phyloP scores from a whole-genome alignment of 2,888 invertebrate genomes.

The Galeopsomyia nigrocyanea region DNA sequence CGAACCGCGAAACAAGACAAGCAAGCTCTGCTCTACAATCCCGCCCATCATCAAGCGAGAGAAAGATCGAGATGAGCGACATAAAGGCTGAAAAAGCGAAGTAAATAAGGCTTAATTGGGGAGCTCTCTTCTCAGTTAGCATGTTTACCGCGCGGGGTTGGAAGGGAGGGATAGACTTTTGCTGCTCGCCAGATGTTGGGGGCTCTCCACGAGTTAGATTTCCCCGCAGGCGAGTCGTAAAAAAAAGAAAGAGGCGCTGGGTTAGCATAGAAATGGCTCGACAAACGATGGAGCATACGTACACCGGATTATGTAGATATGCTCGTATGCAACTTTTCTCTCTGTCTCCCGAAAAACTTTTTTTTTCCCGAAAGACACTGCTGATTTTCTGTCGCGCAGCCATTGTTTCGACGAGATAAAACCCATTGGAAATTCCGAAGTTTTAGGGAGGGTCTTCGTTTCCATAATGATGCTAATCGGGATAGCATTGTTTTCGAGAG shows the following conservation, averaged over 20 bases:
- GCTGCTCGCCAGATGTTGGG: slow-evolving; percentile 42
- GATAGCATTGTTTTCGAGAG: too few species aligned
- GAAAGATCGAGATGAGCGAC: slow-evolving; percentile 10
- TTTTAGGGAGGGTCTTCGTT: too few species aligned
- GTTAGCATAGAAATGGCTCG: slow-evolving; percentile 45
- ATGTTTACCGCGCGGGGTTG: slow-evolving; percentile 10
- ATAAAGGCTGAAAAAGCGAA: slow-evolving; percentile 49
- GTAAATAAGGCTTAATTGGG: slow-evolving; percentile 50
- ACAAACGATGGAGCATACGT: slow-evolving; percentile 44
- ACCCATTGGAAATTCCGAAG: too few species aligned
- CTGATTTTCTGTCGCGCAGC: too few species aligned
- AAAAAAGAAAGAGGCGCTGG: slow-evolving; percentile 50
- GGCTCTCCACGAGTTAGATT: slow-evolving; percentile 56
- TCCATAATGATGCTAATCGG: too few species aligned
- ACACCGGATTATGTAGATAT: slow-evolving; percentile 46
- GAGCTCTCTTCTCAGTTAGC: slow-evolving; percentile 48
- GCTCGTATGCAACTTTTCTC: slow-evolving; percentile 1
- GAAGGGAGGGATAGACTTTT: not conserved
- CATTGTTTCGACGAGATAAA: too few species aligned
- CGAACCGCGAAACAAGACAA: too few species aligned
- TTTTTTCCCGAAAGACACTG: too few species aligned
- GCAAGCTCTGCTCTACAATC: too few species aligned
- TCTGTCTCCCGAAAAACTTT: not conserved
- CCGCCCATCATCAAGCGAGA: not conserved
- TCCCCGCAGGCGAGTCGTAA: slow-evolving; percentile 64